These are phyloP conservation scores for Oreochromis spilurus DNA, from an alignment of 2,113 vertebrate genomes.

Conservation along the genomic window DNA sequence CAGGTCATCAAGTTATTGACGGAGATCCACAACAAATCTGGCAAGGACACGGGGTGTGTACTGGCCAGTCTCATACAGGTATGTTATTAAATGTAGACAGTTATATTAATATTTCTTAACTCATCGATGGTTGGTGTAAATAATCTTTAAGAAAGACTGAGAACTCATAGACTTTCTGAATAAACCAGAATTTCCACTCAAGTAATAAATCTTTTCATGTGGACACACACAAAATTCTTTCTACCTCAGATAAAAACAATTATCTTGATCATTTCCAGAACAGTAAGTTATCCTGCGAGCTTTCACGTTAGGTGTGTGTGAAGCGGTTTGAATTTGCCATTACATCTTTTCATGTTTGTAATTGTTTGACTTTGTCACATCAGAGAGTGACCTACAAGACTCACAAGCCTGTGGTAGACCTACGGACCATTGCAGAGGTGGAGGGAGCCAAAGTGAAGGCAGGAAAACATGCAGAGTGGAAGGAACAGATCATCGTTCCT, in stretches of 20 bases:
- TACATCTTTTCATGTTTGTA: not conserved
- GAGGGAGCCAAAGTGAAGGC: constrained; percentile 89
- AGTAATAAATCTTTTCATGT: not conserved
- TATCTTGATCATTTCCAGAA: not conserved
- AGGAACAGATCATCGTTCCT: constrained; percentile 92
- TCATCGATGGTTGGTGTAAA: not conserved
- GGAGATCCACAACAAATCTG: constrained; percentile 92
- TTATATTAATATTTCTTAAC: not conserved
- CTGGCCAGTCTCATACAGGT: constrained; percentile 95
- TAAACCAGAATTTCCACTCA: not conserved
- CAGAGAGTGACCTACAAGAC: constrained; percentile 94
- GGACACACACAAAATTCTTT: not conserved
- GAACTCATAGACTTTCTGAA: not conserved
- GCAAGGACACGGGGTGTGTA: constrained; percentile 87
- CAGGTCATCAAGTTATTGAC: constrained; percentile 87
- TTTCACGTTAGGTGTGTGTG: not conserved
- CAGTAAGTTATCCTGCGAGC: not conserved
- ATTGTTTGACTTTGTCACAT: not conserved
- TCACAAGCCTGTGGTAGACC: constrained; percentile 84
- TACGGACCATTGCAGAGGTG: constrained; percentile 91
- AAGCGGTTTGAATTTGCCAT: not conserved
- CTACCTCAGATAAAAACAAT: not conserved
- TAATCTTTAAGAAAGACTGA: not conserved
- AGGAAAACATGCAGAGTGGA: constrained; percentile 90
- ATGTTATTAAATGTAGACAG: not conserved